phyloP scores from a whole-genome alignment of 2,888 invertebrate species.

The Poecilobothrus nobilitatus region DNA sequence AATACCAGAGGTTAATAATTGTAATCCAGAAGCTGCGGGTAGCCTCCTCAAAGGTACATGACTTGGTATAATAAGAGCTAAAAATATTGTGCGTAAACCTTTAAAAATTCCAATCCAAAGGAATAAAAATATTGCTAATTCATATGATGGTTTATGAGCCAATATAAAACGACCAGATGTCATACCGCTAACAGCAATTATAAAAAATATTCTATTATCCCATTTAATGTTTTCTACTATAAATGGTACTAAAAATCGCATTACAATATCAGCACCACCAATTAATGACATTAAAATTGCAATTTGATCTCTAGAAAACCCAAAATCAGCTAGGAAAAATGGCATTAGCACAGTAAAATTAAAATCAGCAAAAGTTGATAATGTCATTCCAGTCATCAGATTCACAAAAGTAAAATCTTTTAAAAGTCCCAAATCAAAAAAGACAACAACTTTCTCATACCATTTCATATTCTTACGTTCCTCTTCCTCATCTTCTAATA shows the following conservation, averaged over 20 bases:
- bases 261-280: slow-evolving; percentile 56
- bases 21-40: slow-evolving; percentile 63
- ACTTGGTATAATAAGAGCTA: slow-evolving; percentile 62
- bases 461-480: slow-evolving; percentile 29
- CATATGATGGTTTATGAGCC: slow-evolving; percentile 48
- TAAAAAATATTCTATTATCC: slow-evolving; percentile 60
- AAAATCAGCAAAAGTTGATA: slow-evolving; percentile 64
- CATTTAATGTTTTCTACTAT: slow-evolving; percentile 58
- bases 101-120: slow-evolving; percentile 62
- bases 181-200: slow-evolving; percentile 54
- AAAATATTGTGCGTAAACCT: slow-evolving; percentile 64
- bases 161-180: slow-evolving; percentile 52
- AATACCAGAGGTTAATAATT: slow-evolving; percentile 57
- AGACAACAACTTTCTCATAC: slow-evolving; percentile 49
- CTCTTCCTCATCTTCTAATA: slow-evolving; percentile 29
- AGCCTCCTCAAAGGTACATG: slow-evolving; percentile 60
- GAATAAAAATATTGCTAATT: slow-evolving; percentile 50
- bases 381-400: slow-evolving; percentile 59
- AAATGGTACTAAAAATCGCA: slow-evolving; percentile 59
- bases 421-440: slow-evolving; percentile 62
- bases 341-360: slow-evolving; percentile 68
- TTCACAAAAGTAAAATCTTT: slow-evolving; percentile 61
- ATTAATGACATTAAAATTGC: slow-evolving; percentile 62
- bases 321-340: slow-evolving; percentile 59
- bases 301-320: slow-evolving; percentile 49